Evolutionary conservation across 2,888 invertebrate genomes (phyloP), one percentile per base, ranked within the genome.

Genomic region (Netelia inedita): DNA sequence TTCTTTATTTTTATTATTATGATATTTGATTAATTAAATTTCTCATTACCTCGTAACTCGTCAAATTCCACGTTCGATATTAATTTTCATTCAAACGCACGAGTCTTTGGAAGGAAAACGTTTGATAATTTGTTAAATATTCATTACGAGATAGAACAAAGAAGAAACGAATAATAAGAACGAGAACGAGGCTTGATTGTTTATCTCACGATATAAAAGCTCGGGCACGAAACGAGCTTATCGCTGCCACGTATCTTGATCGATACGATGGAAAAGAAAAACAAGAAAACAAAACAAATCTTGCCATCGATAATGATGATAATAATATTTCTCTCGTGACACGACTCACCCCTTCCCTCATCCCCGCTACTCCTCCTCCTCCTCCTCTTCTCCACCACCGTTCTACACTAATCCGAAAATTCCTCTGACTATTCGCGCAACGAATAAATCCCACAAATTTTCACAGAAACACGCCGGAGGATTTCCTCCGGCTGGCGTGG

Each of bases 401-500:
- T 2, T 23, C 23, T 23, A 23, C 23, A 16, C 23, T 57, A 57
- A 57, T n/a, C 61, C 23, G 61, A 46, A 28, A 28, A 65, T 79
- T 19, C 61, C 63, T n/a, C 28, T 50, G n/a, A 21, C 43, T 46
- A 21, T 79, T 75, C 16, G 74, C 68, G 61, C 57, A 16, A 65
- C 9, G 71, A 79, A 83, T 66, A 72, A 75, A 71, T 71, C 71
- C 16, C 10, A n/a, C n/a, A 59, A 83, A 75, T 28, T 59, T 75
- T 71, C 43, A 65, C 35, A 55, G 41, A 75, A 79, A 75, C 59
- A 76, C 65, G 68, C 59, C 59, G 72, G 66, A 79, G 72, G 65
- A 79, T 82, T 65, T 82, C 76, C 76, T 55, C 50, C 28, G 59
- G 43, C 75, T 57, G 21, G 71, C 75, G 79, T 71, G 75, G 79